Percentiles rank a stretch among this genome's conserved stretches.
Evolutionary conservation across 1,140 invertebrate species (phyloP).

Genomic region (Drosophila kanapiae): DNA sequence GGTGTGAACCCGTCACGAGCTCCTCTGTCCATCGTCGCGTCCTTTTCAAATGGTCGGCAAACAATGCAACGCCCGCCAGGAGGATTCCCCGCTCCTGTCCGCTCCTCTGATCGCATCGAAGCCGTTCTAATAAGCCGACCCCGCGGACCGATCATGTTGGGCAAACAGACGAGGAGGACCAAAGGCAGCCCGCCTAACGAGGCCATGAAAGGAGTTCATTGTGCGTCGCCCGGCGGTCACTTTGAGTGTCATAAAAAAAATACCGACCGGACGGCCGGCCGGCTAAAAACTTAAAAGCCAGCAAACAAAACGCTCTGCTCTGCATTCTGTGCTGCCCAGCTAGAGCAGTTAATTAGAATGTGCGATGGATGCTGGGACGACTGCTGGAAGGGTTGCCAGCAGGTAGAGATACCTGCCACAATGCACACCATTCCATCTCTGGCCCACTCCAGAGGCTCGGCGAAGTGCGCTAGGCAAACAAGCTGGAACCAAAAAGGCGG

Average conservation of each 20-base stretch:
- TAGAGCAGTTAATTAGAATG: conserved; percentile 84
- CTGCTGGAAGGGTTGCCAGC: conserved; percentile 20
- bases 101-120: background rate
- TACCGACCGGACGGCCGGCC: conserved; percentile 13
- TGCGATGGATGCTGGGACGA: conserved; percentile 39
- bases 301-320: conserved; percentile 76
- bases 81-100: conserved; percentile 12
- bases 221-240: conserved; percentile 76
- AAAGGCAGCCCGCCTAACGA: conserved; percentile 72
- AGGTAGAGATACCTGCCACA: conserved; percentile 24
- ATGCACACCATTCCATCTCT: conserved; percentile 22
- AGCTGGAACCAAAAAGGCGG: conserved; percentile 66
- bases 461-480: conserved; percentile 78
- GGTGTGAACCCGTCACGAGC: conserved; percentile 46
- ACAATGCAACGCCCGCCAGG: conserved; percentile 58
- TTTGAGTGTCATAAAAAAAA: conserved; percentile 77
- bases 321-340: conserved; percentile 74
- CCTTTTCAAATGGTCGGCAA: conserved; percentile 78
- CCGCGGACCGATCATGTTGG: conserved; percentile 73
- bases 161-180: conserved; percentile 46
- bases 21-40: conserved; percentile 46
- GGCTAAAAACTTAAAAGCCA: conserved; percentile 69
- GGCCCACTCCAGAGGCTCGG: conserved; percentile 34
- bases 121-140: conserved; percentile 80
- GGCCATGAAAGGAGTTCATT: conserved; percentile 82